Base-by-base conservation (phyloP, 2,113 vertebrate genomes). In the Lagenorhynchus albirostris region DNA sequence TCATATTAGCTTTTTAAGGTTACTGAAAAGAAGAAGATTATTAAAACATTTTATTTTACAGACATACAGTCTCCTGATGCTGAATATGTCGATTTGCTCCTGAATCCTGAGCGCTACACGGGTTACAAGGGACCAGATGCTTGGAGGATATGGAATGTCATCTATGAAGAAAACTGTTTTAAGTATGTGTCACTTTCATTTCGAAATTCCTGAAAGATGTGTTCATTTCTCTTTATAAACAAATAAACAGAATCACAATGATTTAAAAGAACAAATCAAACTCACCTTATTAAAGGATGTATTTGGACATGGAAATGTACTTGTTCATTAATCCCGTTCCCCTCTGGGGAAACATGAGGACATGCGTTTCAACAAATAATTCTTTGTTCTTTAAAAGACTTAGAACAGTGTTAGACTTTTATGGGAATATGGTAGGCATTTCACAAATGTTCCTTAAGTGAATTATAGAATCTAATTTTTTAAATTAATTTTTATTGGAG, bases 101-200 rank as follows among this genome's bases (percentile, higher is more conserved):
- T 99, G 73, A 99, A 99, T 21, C 99, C 99, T 0, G 99, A 99
- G 31, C 98, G 99, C 9, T 99, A 98, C 53, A 99, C 99, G 0
- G 99, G 99, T 91, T 99, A 99, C 98, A 99, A 99, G 95, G 99
- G 99, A 0, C 98, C 98, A 0, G 99, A 99, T 50, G 98, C 99
- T 67, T 99, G 99, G 99, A 99, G 98, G 53, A 99, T 99, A 41
- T 99, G 99, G 99, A 99, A 99, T 96, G 99, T 99, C 36, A 99
- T 99, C 94, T 99, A 99, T 0, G 99, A 99, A 92, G 99, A 99
- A 96, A 99, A 99, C 94, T 99, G 99, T 95, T 99, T 99, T 97
- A 99, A 99, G 99, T 99, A 99, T 53, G 99, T 98, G 79, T 80
- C 44, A 17, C 97, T 31, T 85, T 58, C 70, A 71, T 80, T 63